These are phyloP conservation scores for Phylloscopus trochiloides DNA, from an alignment of 2,113 vertebrate species.

Conservation along the genomic window DNA sequence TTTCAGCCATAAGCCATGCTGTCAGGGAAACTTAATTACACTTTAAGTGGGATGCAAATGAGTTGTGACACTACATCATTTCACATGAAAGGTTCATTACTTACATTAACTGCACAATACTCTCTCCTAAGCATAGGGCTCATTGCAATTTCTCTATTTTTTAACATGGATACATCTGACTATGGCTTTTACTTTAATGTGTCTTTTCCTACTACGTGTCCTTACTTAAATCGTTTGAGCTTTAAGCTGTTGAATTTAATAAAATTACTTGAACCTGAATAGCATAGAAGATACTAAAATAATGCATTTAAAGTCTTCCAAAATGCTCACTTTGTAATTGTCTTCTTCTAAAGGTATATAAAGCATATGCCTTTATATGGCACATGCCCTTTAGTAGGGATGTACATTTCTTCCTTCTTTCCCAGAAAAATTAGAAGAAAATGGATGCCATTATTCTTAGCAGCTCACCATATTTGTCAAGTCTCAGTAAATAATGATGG, in stretches of 20 bases:
- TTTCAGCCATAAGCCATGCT: slow-evolving; percentile 78
- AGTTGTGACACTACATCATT: slow-evolving; percentile 85
- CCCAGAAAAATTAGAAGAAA: not conserved
- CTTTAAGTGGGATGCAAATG: slow-evolving; percentile 85
- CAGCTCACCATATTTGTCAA: not conserved
- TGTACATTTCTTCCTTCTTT: not conserved
- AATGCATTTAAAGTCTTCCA: not conserved
- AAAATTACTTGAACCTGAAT: slow-evolving; percentile 52
- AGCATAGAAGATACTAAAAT: not conserved
- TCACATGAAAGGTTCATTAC: slow-evolving; percentile 84
- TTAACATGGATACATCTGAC: slow-evolving; percentile 36
- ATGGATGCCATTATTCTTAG: not conserved
- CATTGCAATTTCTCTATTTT: slow-evolving; percentile 64
- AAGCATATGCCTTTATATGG: not conserved
- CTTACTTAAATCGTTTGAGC: slow-evolving; percentile 48
- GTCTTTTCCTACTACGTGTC: not conserved
- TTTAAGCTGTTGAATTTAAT: slow-evolving; percentile 52
- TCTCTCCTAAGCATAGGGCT: slow-evolving; percentile 62
- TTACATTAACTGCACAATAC: slow-evolving; percentile 75
- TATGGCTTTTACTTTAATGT: slow-evolving; percentile 60
- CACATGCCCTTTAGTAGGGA: not conserved
- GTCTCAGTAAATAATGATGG: not conserved
- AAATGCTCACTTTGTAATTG: not conserved
- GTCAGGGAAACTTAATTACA: slow-evolving; percentile 84
- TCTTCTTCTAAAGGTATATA: not conserved